Percentiles rank a stretch among this genome's conserved stretches.
These are phyloP conservation scores for Megatriorchis doriae DNA, from an alignment of 2,113 vertebrate genomes.

Conservation along the genomic window DNA sequence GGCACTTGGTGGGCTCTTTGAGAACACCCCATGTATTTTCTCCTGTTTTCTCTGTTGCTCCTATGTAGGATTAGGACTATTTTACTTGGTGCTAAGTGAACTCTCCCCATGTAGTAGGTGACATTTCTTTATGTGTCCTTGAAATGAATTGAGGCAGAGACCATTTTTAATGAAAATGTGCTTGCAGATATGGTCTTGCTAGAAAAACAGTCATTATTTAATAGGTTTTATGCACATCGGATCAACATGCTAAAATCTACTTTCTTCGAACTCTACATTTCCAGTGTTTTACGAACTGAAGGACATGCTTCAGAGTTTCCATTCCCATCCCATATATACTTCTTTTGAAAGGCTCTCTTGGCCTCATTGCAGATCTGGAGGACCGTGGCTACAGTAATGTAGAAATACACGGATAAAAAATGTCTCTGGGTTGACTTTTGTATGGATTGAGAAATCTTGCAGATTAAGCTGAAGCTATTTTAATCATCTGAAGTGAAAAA, in stretches of 20 bases:
- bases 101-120: neutral
- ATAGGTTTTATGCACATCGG: neutral
- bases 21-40: neutral
- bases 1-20: neutral
- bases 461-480: neutral
- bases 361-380: neutral
- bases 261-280: neutral
- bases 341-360: neutral
- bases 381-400: neutral
- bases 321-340: neutral
- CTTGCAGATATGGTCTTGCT: neutral
- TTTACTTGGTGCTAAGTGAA: neutral
- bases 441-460: neutral
- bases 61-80: neutral
- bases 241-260: neutral
- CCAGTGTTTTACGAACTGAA: neutral
- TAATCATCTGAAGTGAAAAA: neutral
- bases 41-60: neutral
- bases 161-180: neutral
- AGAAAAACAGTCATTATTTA: neutral
- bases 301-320: neutral
- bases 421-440: neutral
- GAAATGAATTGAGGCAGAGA: neutral
- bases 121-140: neutral
- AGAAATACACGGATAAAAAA: neutral